A percentile compares a stretch with the other conserved stretches of the same genome.
These are phyloP conservation scores for Troilus luridus DNA, from an alignment of 2,888 invertebrate species.

Conservation along the genomic window DNA sequence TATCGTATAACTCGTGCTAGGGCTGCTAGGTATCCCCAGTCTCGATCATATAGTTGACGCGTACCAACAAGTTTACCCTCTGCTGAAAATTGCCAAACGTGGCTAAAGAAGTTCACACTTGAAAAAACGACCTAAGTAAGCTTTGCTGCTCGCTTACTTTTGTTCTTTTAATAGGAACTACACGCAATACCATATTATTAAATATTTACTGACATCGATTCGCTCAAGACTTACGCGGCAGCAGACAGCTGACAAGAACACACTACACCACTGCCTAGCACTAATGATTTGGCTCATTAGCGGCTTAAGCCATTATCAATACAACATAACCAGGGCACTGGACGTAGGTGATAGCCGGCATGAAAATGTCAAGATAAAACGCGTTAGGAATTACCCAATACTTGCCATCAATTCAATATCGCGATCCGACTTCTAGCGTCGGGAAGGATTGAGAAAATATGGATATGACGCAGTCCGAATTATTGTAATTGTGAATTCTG, in stretches of 20 bases:
- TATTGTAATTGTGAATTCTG: not conserved
- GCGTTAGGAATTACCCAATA: not conserved
- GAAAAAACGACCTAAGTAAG: no score
- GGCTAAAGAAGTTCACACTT: no score
- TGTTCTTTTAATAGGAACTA: no score
- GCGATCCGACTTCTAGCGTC: not conserved
- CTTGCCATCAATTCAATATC: not conserved
- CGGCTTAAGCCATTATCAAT: not conserved
- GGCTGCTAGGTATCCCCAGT: no score
- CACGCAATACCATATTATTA: not conserved
- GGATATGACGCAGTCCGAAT: not conserved
- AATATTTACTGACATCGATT: not conserved
- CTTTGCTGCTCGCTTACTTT: no score
- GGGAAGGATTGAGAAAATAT: not conserved
- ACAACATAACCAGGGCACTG: not conserved
- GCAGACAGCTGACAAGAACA: not conserved
- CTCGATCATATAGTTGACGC: no score
- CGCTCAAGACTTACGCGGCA: not conserved
- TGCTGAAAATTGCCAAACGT: no score
- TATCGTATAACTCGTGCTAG: no score
- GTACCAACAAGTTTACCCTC: no score
- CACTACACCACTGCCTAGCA: not conserved
- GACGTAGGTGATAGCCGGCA: not conserved
- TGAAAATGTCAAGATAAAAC: not conserved
- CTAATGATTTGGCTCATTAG: not conserved